A percentile compares a stretch with the other conserved stretches of the same genome.
phyloP scores from a whole-genome alignment of 2,888 invertebrate genomes.

The Ochropleura leucogaster region DNA sequence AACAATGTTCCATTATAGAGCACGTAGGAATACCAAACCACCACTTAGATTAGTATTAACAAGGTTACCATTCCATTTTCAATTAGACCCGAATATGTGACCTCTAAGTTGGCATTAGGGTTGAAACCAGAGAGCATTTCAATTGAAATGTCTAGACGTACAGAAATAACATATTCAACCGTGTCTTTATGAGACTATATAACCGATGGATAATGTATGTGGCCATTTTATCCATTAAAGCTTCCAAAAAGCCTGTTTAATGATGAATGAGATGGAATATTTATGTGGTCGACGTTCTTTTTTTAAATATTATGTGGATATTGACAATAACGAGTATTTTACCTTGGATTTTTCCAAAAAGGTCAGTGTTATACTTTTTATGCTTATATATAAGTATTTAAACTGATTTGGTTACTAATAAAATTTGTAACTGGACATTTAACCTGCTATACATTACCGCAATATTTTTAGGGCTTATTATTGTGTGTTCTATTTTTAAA shows the following conservation, averaged over 20 bases:
- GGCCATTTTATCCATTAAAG: constrained; percentile 13
- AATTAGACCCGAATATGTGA: constrained; percentile 50
- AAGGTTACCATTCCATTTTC: constrained; percentile 47
- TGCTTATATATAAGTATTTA: no score
- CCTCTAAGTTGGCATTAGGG: constrained; percentile 35
- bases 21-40: constrained; percentile 32
- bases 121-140: constrained; percentile 41
- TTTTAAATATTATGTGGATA: not conserved
- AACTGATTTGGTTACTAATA: no score
- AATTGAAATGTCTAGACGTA: constrained; percentile 40
- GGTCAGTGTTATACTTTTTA: no score
- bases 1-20: constrained; percentile 21
- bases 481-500: no score
- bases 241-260: constrained; percentile 3
- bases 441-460: no score
- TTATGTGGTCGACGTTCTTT: not conserved
- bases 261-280: constrained; percentile 4
- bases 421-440: no score
- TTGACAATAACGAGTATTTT: not conserved
- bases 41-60: constrained; percentile 45
- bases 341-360: not conserved
- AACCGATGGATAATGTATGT: constrained; percentile 16
- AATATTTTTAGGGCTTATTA: no score
- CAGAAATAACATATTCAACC: constrained; percentile 34
- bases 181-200: not conserved